Evolutionary conservation across 2,113 vertebrate species (phyloP).

Genomic region (Myotis lucifugus): DNA sequence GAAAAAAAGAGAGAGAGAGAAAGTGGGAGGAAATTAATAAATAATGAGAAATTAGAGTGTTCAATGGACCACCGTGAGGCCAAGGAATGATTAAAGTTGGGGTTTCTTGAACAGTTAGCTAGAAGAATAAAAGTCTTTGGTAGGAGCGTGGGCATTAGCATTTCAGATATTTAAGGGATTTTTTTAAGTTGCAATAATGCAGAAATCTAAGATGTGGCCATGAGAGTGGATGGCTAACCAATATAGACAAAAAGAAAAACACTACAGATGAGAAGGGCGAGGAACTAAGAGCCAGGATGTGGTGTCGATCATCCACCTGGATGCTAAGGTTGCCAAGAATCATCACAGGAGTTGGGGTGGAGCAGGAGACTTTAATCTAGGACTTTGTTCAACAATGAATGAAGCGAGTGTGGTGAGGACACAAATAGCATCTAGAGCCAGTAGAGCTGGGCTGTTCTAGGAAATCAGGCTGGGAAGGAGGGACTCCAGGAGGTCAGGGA

Average conservation of each 20-base stretch:
- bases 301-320: not conserved
- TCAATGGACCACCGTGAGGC: not conserved
- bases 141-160: not conserved
- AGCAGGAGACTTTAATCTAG: not conserved
- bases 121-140: not conserved
- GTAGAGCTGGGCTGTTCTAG: not conserved
- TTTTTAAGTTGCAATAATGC: not conserved
- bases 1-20: not conserved
- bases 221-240: not conserved
- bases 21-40: not conserved
- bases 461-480: not conserved
- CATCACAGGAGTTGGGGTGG: not conserved
- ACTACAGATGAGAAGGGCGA: not conserved
- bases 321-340: not conserved
- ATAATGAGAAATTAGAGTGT: not conserved
- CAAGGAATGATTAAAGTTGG: not conserved
- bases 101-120: not conserved
- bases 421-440: no score
- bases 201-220: not conserved
- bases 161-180: not conserved
- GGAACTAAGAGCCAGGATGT: not conserved
- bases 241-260: not conserved
- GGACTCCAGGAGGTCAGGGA: not conserved
- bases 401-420: not conserved
- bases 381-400: not conserved